phyloP scores from a whole-genome alignment of 2,888 invertebrate species.

The Luperina nickerlii region DNA sequence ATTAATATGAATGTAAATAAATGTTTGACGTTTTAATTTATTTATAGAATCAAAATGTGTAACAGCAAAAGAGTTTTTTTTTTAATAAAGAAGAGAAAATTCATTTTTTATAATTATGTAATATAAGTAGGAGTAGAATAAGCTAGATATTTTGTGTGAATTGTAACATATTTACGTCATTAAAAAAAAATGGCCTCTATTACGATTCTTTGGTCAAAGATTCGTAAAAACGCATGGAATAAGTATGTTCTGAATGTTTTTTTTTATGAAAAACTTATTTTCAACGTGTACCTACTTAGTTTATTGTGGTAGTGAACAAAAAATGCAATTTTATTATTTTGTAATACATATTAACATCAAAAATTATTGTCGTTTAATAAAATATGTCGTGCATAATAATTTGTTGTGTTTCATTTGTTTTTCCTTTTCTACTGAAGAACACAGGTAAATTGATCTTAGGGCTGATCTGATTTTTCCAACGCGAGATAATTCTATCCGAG shows the following conservation, averaged over 20 bases:
- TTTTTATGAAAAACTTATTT: background rate
- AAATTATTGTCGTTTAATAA: conserved; percentile 35
- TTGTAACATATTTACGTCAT: background rate
- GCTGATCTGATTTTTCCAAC: no score
- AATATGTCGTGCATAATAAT: conserved; percentile 39
- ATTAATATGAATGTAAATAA: conserved; percentile 4
- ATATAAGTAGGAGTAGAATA: background rate
- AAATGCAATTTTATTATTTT: conserved; percentile 38
- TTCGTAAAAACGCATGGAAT: background rate
- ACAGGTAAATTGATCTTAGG: background rate
- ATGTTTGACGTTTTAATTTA: conserved; percentile 2
- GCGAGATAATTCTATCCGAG: no score
- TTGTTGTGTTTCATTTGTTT: background rate
- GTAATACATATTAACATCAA: conserved; percentile 31
- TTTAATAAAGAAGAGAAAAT: background rate
- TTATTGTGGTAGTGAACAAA: conserved; percentile 37
- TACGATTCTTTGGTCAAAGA: background rate
- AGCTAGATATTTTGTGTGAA: background rate
- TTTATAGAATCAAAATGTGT: background rate
- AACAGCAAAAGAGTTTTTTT: background rate
- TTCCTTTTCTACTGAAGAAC: background rate
- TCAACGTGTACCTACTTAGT: background rate
- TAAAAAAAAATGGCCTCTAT: background rate
- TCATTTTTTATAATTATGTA: background rate
- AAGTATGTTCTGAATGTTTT: background rate